Evolutionary conservation across 1,140 invertebrate genomes (phyloP).

Genomic region (Philaenus spumarius): DNA sequence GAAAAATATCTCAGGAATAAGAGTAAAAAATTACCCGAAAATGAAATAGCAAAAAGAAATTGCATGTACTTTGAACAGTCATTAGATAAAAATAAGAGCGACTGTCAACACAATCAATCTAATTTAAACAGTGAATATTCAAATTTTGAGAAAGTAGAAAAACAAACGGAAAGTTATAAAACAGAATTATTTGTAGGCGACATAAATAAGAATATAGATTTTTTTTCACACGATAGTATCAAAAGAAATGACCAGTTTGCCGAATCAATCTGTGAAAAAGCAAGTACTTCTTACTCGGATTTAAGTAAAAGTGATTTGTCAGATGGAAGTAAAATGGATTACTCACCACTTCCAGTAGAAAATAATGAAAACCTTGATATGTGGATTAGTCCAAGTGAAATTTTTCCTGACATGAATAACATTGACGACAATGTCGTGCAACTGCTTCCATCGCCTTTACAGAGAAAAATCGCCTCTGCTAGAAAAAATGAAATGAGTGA

Average conservation of each 20-base stretch:
- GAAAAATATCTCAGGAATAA: conserved; percentile 15
- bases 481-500: neutral
- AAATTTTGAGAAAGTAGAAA: no score
- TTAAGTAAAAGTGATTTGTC: neutral
- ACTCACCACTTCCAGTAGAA: neutral
- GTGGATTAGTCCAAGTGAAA: conserved; percentile 23
- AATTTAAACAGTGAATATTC: no score
- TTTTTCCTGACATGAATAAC: conserved; percentile 25
- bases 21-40: no score
- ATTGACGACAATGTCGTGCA: conserved; percentile 19
- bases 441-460: conserved; percentile 10
- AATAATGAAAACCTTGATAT: conserved; percentile 3
- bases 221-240: neutral
- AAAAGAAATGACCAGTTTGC: neutral
- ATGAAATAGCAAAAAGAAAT: no score
- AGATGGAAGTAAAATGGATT: neutral
- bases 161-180: no score
- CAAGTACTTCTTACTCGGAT: no score
- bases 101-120: neutral
- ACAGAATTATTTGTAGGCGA: no score
- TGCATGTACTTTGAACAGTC: neutral
- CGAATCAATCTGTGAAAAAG: neutral
- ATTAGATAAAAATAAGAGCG: neutral
- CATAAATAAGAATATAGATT: neutral
- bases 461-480: neutral